Evolutionary conservation across 1,140 invertebrate species (phyloP).

Genomic region (Dolichoris vasculosae): DNA sequence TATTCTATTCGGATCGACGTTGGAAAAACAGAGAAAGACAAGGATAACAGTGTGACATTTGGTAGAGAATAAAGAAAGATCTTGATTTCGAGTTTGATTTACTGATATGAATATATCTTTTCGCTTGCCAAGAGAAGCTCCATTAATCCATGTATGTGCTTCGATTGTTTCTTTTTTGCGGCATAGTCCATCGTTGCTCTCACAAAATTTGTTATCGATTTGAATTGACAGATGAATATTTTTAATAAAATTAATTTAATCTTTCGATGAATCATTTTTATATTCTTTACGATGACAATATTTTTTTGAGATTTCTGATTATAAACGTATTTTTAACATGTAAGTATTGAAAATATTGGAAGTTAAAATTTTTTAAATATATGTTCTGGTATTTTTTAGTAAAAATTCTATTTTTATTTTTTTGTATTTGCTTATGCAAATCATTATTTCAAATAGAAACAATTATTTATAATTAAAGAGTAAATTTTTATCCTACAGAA

Average conservation of each 20-base stretch:
- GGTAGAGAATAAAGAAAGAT: slow-evolving; percentile 18
- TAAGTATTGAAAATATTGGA: background rate
- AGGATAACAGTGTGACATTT: slow-evolving; percentile 11
- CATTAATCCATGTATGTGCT: background rate
- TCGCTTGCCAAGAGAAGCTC: background rate
- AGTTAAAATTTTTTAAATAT: background rate
- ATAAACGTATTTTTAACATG: background rate
- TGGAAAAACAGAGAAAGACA: background rate
- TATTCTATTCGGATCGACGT: slow-evolving; percentile 5
- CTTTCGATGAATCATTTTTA: background rate
- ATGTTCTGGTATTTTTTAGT: too few species aligned
- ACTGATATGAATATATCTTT: slow-evolving; percentile 20
- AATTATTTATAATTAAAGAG: too few species aligned
- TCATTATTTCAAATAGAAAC: too few species aligned
- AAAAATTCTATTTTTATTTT: too few species aligned
- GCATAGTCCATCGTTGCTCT: background rate
- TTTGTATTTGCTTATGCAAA: too few species aligned
- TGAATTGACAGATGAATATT: background rate
- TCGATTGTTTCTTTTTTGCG: background rate
- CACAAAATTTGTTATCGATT: background rate
- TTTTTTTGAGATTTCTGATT: background rate
- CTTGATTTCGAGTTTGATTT: slow-evolving; percentile 39
- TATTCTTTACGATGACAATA: background rate
- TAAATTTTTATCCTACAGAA: too few species aligned
- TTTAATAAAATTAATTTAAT: background rate